Base-by-base conservation (phyloP, 2,797 vertebrate species). In the Moxostoma hubbsi region DNA sequence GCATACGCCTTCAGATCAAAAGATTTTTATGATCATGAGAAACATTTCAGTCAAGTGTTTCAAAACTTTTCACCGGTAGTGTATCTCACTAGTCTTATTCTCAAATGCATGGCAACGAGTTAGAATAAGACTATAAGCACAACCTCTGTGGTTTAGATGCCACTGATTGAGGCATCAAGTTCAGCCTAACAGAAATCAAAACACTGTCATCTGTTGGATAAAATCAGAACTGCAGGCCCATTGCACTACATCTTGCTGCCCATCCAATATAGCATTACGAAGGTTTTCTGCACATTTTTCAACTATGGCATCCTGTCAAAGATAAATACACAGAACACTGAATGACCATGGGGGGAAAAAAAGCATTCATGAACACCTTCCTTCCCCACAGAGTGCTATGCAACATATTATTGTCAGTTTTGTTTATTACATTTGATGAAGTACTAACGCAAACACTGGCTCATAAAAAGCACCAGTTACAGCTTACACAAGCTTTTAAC, bases 351-450 rank as follows among this genome's bases (percentile, higher is more conserved):
- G 16, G 13, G 16, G 13, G n/a, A 69, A 45, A 67, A 13, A 50
- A 12, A 61, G 11, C 84, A 89, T 85, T 83, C 18, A 86, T 80
- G 46, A 79, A 88, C 69, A 93, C 88, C 92, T 94, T 93, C 43
- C 3, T 13, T 54, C 74, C 54, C 45, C 46, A 8, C 43, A 36
- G 64, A 10, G 61, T 67, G n/a, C 45, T 18, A 18, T 13, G 46
- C 47, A 12, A 16, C 49, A 65, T 92, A 93, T 66, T 45, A 93
- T 16, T 13, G 62, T 58, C 13, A 43, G 43, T 72, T 65, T 73
- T 73, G 77, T 73, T 73, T 79, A 79, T 79, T 79, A 73, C 45
- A 51, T 66, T 69, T 66, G 69, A 79, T 79, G 69, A 79, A 79
- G 77, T 73, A 79, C 74, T 54, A 68, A 61, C 64, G 62, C 64